Evolutionary conservation across 1,140 invertebrate genomes (phyloP).

Genomic region (Danaus plexippus): DNA sequence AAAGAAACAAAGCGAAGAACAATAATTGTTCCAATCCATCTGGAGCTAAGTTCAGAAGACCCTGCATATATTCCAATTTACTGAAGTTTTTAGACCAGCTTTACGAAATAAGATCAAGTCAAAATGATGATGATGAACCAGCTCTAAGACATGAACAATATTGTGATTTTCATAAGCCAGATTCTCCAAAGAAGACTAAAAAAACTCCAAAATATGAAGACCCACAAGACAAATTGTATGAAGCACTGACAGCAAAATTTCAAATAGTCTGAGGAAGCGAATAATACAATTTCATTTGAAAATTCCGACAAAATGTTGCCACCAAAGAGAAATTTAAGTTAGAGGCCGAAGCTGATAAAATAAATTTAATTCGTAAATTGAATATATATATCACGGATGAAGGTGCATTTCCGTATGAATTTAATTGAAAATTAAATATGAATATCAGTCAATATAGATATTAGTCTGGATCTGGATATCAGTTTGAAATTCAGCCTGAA

Average conservation of each 20-base stretch:
- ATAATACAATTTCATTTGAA: too few relatives aligned
- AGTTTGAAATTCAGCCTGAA: too few relatives aligned
- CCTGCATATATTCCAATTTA: conserved; percentile 17
- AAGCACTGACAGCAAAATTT: conserved; percentile 14
- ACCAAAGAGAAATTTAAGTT: conserved; percentile 22
- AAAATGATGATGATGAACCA: conserved; percentile 5
- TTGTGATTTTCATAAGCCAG: conserved; percentile 15
- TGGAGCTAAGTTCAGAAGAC: conserved; percentile 21
- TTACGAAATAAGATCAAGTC: too few relatives aligned
- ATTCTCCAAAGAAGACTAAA: conserved; percentile 17
- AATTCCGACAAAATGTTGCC: conserved; percentile 18
- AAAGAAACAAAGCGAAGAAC: conserved; percentile 17
- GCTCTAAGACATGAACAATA: conserved; percentile 3
- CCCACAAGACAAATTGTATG: conserved; percentile 15
- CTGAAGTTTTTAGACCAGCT: conserved; percentile 21
- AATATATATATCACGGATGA: too few relatives aligned
- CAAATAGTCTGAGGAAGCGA: too few relatives aligned
- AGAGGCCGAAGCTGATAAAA: conserved; percentile 23
- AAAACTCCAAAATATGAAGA: conserved; percentile 10
- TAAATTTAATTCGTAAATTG: conserved; percentile 28
- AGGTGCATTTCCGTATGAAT: too few relatives aligned
- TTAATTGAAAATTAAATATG: too few relatives aligned
- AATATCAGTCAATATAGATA: too few relatives aligned
- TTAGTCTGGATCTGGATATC: too few relatives aligned
- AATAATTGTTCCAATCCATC: conserved; percentile 15